Evolutionary conservation across 2,888 invertebrate genomes (phyloP).

Genomic region (Bursaphelenchus okinawaensis): DNA sequence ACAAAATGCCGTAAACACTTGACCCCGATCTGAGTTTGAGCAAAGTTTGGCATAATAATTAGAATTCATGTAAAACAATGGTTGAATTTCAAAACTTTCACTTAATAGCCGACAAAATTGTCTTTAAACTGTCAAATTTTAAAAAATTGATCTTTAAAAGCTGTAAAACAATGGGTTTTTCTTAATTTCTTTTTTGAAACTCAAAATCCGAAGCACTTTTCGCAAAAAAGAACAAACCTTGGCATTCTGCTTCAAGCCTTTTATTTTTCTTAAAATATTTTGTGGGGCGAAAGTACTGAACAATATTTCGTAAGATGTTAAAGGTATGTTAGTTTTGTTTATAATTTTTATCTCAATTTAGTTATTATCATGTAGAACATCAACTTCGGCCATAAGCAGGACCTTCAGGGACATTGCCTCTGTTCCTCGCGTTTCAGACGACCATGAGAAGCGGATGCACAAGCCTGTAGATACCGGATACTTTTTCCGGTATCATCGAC

Average conservation of each 20-base stretch:
- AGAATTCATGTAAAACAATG: no score
- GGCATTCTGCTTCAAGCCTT: not conserved
- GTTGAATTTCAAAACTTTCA: no score
- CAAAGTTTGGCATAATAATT: no score
- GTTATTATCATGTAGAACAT: not conserved
- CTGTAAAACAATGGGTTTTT: no score
- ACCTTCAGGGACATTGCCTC: slow-evolving; percentile 43
- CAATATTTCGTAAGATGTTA: not conserved
- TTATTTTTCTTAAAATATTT: not conserved
- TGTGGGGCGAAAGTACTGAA: no score
- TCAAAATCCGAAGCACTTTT: not conserved
- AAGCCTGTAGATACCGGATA: slow-evolving; percentile 45
- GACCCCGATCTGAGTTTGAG: no score
- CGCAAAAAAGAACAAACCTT: not conserved
- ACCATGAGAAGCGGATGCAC: slow-evolving; percentile 40
- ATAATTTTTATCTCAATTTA: not conserved
- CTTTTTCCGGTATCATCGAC: slow-evolving; percentile 50
- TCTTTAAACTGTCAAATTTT: no score
- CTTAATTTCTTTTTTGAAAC: not conserved
- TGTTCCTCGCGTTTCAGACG: slow-evolving; percentile 52
- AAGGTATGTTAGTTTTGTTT: not conserved
- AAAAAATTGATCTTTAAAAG: no score
- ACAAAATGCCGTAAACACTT: no score
- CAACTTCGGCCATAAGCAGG: slow-evolving; percentile 7
- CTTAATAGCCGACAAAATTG: no score